Percentiles rank a stretch among this genome's conserved stretches.
Evolutionary conservation across 2,797 vertebrate genomes (phyloP).

Genomic region (Myoxocephalus aenaeus): DNA sequence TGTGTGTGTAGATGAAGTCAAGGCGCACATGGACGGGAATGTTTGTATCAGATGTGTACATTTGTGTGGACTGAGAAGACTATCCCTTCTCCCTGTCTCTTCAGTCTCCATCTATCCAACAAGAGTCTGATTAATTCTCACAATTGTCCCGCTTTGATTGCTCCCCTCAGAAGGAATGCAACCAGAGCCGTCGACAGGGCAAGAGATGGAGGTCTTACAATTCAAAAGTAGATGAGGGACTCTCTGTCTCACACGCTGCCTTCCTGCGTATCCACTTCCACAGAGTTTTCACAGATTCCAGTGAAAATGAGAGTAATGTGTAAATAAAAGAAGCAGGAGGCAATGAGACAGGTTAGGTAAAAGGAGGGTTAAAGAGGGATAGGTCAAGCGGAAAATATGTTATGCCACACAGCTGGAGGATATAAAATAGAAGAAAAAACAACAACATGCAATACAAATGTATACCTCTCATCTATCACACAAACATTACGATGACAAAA

Average conservation of each 20-base stretch:
- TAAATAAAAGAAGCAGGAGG: conserved; percentile 39
- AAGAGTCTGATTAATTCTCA: conserved; percentile 68
- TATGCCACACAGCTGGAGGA: background rate
- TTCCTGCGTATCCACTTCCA: conserved; percentile 28
- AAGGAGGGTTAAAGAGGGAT: conserved; percentile 13
- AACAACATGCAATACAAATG: background rate
- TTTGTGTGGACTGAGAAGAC: conserved; percentile 22
- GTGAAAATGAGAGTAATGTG: conserved; percentile 42
- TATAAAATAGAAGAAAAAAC: background rate
- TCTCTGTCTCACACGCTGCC: conserved; percentile 8
- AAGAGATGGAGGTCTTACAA: conserved; percentile 40
- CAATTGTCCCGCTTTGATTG: conserved; percentile 62
- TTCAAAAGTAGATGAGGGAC: conserved; percentile 54
- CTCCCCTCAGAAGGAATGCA: conserved; percentile 42
- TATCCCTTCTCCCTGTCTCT: background rate
- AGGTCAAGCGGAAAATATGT: conserved; percentile 2
- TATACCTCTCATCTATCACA: background rate
- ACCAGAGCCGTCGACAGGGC: conserved; percentile 33
- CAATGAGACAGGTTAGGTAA: conserved; percentile 9
- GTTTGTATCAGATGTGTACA: conserved; percentile 36
- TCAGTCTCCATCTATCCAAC: conserved; percentile 21
- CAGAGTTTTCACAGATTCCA: conserved; percentile 58
- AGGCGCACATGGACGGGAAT: background rate
- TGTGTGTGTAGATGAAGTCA: conserved; percentile 13
- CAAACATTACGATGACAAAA: background rate